A percentile compares a stretch with the other conserved stretches of the same genome.
These are phyloP conservation scores for Euura saliciscinereae DNA, from an alignment of 1,140 invertebrate species.

Conservation along the genomic window DNA sequence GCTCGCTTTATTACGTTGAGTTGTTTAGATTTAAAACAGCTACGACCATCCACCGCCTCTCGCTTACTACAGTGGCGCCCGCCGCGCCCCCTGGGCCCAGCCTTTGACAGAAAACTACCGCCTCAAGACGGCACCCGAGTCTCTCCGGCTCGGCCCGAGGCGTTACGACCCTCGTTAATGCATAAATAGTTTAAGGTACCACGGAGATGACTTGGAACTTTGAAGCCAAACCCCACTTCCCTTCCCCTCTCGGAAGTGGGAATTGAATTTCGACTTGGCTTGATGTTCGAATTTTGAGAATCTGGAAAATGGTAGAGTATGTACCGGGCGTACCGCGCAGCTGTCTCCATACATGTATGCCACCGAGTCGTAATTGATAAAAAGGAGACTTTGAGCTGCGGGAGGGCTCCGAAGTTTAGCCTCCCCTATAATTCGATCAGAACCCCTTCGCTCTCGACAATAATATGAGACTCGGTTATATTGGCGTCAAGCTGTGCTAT, in stretches of 20 bases:
- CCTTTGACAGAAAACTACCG: background rate
- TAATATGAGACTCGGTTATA: slow-evolving; percentile 53
- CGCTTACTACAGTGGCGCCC: background rate
- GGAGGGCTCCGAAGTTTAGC: slow-evolving; percentile 27
- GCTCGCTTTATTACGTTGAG: slow-evolving; percentile 8
- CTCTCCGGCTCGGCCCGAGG: background rate
- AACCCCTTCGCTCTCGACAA: slow-evolving; percentile 46
- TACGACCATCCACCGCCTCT: slow-evolving; percentile 3
- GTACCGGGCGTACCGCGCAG: slow-evolving; percentile 25
- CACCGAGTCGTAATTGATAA: slow-evolving; percentile 42
- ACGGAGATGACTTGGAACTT: background rate
- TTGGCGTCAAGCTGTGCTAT: slow-evolving; percentile 48
- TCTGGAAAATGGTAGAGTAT: too few relatives aligned
- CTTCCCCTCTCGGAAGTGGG: background rate
- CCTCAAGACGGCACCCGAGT: background rate
- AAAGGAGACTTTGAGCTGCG: slow-evolving; percentile 34
- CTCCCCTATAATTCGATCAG: slow-evolving; percentile 51
- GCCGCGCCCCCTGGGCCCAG: background rate
- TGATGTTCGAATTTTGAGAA: too few relatives aligned
- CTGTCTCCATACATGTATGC: slow-evolving; percentile 29
- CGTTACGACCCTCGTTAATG: slow-evolving; percentile 1
- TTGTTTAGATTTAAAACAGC: slow-evolving; percentile 9
- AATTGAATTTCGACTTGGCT: too few relatives aligned
- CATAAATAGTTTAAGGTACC: background rate
- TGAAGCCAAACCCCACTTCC: background rate